Evolutionary conservation across 2,797 vertebrate species (phyloP).

Genomic region (Falco berigora): DNA sequence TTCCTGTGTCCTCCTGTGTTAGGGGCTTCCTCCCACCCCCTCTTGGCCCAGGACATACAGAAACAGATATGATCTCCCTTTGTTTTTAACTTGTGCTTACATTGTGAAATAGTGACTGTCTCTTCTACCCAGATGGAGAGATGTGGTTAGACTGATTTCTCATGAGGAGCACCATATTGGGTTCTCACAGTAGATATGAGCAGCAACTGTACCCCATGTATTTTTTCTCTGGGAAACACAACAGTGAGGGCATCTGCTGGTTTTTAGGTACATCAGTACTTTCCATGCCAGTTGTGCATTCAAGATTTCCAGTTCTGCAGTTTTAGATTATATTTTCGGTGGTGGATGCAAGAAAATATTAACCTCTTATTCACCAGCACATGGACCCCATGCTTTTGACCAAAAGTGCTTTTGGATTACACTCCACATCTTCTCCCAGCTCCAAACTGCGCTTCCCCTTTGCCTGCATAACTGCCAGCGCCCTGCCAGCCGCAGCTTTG

Average conservation of each 20-base stretch:
- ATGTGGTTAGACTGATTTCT: background rate
- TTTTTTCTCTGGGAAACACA: background rate
- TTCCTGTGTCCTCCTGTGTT: background rate
- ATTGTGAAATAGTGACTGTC: background rate
- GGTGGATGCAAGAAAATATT: background rate
- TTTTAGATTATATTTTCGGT: background rate
- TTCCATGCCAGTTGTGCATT: background rate
- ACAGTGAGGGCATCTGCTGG: background rate
- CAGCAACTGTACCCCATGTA: fast-evolving
- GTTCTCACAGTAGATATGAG: background rate
- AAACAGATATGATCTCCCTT: background rate
- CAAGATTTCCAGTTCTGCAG: background rate
- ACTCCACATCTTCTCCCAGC: background rate
- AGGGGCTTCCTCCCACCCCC: background rate
- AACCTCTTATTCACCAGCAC: background rate
- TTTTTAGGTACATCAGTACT: background rate
- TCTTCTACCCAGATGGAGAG: background rate
- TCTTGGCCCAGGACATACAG: background rate
- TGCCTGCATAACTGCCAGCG: background rate
- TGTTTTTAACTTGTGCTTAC: background rate
- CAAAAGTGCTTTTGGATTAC: background rate
- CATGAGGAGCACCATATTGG: too few species aligned
- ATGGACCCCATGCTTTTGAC: background rate
- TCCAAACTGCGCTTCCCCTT: background rate
- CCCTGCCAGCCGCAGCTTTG: background rate